phyloP scores from a whole-genome alignment of 2,888 invertebrate genomes.

The Megaustenia siamemsis region DNA sequence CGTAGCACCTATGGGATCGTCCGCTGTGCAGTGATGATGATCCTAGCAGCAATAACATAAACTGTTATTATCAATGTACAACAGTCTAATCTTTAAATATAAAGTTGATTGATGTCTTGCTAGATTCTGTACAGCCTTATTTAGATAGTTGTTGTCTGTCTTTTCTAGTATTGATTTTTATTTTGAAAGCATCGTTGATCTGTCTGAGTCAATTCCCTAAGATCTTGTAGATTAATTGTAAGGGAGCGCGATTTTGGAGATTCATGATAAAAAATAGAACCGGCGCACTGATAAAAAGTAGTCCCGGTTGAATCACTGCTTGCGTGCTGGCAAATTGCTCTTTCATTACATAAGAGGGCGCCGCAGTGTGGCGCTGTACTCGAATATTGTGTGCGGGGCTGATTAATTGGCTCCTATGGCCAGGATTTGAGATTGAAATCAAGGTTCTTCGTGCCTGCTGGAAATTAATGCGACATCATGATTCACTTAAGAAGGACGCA shows the following conservation, averaged over 20 bases:
- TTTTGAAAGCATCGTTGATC: no score
- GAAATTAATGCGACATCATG: conserved; percentile 11
- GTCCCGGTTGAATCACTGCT: not conserved
- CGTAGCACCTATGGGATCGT: no score
- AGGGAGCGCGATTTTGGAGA: not conserved
- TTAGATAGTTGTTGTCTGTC: no score
- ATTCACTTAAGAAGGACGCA: not conserved
- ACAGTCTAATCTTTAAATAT: no score
- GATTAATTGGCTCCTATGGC: conserved; percentile 12
- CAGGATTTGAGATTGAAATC: conserved; percentile 22
- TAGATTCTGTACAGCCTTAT: no score
- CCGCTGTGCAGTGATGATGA: no score
- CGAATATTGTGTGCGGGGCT: conserved; percentile 25
- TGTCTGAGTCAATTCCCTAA: not conserved
- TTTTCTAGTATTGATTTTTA: no score
- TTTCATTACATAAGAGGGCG: conserved; percentile 23
- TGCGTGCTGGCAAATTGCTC: conserved; percentile 17
- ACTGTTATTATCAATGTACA: no score
- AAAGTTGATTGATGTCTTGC: no score
- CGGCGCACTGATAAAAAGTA: not conserved
- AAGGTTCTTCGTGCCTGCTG: not conserved
- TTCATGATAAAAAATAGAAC: no score
- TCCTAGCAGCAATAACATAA: no score
- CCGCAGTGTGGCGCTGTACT: not conserved
- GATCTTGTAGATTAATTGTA: not conserved